These are phyloP conservation scores for Oscheius sp. DNA, from an alignment of 2,888 invertebrate genomes.

Conservation along the genomic window DNA sequence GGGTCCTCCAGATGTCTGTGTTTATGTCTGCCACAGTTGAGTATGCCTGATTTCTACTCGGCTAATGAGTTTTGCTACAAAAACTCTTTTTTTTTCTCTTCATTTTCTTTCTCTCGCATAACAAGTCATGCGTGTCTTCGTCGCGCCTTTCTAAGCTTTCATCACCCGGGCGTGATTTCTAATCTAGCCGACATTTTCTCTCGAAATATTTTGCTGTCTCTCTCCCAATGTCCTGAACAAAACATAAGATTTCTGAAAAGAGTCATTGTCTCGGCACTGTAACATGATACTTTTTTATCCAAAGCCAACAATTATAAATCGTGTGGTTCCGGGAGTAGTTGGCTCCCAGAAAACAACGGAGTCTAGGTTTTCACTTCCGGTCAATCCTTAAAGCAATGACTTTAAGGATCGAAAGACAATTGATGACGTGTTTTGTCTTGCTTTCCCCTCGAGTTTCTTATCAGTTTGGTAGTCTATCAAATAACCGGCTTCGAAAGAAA, in stretches of 20 bases:
- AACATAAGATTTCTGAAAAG: neutral
- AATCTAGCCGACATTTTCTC: neutral
- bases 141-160: neutral
- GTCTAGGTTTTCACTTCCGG: constrained; percentile 6
- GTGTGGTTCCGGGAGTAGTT: neutral
- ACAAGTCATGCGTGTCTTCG: constrained; percentile 1
- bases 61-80: neutral
- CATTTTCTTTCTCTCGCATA: neutral
- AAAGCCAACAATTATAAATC: neutral
- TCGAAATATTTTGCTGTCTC: too few relatives aligned
- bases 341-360: neutral
- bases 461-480: constrained; percentile 27
- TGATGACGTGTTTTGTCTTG: constrained; percentile 10
- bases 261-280: neutral
- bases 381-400: neutral
- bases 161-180: neutral
- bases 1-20: constrained; percentile 21
- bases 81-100: neutral
- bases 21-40: constrained; percentile 10
- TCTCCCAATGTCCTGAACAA: too few relatives aligned
- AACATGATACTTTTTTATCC: neutral
- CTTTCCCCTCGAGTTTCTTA: constrained; percentile 10
- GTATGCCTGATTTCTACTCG: neutral
- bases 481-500: constrained; percentile 17
- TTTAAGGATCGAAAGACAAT: neutral